Conservation (phyloP, 2,113 vertebrate genomes). For the Charina bottae region DNA sequence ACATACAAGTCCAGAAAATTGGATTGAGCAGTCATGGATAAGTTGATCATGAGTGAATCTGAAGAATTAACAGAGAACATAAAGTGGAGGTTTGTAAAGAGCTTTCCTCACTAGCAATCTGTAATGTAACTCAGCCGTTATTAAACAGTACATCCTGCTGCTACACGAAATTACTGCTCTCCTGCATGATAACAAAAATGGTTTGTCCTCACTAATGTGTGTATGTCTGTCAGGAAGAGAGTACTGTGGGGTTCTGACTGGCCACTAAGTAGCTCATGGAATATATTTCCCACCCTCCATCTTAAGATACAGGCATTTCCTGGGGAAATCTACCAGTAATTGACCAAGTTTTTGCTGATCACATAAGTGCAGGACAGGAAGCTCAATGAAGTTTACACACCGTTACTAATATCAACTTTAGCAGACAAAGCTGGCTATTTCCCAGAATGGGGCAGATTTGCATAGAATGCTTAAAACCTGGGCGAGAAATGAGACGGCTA, state of each 20-base stretch:
- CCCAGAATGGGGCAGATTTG: neutral
- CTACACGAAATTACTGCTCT: neutral
- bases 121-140: neutral
- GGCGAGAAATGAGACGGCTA: neutral
- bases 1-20: neutral
- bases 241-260: neutral
- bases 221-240: neutral
- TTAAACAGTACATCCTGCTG: neutral
- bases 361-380: neutral
- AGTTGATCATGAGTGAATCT: neutral
- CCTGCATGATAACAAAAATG: neutral
- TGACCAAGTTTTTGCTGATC: neutral
- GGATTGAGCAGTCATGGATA: neutral
- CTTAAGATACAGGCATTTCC: neutral
- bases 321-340: neutral
- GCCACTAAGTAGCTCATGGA: neutral
- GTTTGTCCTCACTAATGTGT: neutral
- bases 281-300: neutral
- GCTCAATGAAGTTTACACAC: neutral
- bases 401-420: neutral
- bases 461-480: neutral
- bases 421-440: neutral
- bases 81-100: neutral
- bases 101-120: neutral
- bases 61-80: neutral